Evolutionary conservation across 2,888 invertebrate species (phyloP).

Genomic region (Hybos culiciformis): DNA sequence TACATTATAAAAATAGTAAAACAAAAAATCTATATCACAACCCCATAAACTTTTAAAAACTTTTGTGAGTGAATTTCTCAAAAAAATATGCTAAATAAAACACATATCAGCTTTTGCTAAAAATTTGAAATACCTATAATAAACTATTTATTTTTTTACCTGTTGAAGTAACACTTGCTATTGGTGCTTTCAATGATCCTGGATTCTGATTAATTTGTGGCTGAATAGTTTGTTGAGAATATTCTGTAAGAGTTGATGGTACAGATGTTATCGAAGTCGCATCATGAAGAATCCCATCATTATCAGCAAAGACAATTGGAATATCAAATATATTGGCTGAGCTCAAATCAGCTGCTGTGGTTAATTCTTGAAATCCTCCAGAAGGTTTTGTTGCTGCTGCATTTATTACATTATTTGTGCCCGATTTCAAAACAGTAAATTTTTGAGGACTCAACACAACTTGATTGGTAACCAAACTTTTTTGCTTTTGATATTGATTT

Average conservation of each 20-base stretch:
- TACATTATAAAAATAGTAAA: no score
- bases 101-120: no score
- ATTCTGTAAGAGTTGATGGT: neutral
- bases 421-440: constrained; percentile 29
- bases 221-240: neutral
- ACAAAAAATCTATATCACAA: no score
- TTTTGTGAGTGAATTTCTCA: no score
- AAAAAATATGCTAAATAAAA: no score
- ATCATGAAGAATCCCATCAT: constrained; percentile 31
- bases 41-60: no score
- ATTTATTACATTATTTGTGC: constrained; percentile 22
- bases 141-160: no score
- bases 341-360: constrained; percentile 31
- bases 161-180: no score
- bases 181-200: constrained; percentile 10
- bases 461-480: constrained; percentile 22
- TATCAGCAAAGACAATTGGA: constrained; percentile 53
- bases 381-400: constrained; percentile 7
- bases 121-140: no score
- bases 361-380: constrained; percentile 15
- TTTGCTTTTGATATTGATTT: constrained; percentile 25
- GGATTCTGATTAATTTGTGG: neutral
- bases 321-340: constrained; percentile 46
- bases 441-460: constrained; percentile 23
- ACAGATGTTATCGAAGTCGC: constrained; percentile 6